Percentiles rank a stretch among this genome's conserved stretches.
phyloP scores from a whole-genome alignment of 2,797 vertebrate species.

The Falco columbarius region DNA sequence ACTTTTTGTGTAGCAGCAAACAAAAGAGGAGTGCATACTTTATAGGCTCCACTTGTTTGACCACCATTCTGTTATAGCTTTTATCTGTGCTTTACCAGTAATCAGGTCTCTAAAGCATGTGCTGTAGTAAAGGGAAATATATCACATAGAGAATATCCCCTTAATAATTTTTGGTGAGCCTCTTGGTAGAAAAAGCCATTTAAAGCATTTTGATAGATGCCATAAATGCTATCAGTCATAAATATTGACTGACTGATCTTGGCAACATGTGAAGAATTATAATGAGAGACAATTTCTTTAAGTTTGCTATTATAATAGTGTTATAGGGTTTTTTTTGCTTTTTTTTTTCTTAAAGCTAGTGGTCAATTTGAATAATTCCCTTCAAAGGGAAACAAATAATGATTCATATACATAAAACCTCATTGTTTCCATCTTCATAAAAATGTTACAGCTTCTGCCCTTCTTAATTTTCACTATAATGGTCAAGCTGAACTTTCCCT shows the following conservation, averaged over 20 bases:
- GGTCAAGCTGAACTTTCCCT: not conserved
- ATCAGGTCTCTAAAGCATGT: slow-evolving; percentile 48
- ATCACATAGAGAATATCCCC: slow-evolving; percentile 3
- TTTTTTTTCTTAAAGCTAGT: slow-evolving; percentile 10
- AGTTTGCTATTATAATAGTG: not conserved
- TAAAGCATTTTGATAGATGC: not conserved
- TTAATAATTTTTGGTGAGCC: not conserved
- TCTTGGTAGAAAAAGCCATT: not conserved
- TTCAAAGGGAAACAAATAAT: not conserved
- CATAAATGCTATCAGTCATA: not conserved
- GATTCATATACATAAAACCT: not conserved
- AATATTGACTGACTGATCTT: not conserved
- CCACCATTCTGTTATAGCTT: slow-evolving; percentile 69
- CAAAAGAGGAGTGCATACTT: slow-evolving; percentile 78
- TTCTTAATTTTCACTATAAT: not conserved
- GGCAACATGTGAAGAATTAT: not conserved
- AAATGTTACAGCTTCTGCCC: not conserved
- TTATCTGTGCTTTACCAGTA: slow-evolving; percentile 73
- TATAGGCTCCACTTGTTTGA: slow-evolving; percentile 73
- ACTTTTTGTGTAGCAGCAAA: slow-evolving; percentile 79
- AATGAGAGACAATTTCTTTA: not conserved
- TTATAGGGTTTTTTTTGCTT: slow-evolving; percentile 17
- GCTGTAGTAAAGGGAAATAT: slow-evolving; percentile 15
- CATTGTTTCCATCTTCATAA: not conserved
- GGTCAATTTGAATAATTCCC: not conserved